These are phyloP conservation scores for Cuniculus paca DNA, from an alignment of 2,797 vertebrate species.

Conservation along the genomic window DNA sequence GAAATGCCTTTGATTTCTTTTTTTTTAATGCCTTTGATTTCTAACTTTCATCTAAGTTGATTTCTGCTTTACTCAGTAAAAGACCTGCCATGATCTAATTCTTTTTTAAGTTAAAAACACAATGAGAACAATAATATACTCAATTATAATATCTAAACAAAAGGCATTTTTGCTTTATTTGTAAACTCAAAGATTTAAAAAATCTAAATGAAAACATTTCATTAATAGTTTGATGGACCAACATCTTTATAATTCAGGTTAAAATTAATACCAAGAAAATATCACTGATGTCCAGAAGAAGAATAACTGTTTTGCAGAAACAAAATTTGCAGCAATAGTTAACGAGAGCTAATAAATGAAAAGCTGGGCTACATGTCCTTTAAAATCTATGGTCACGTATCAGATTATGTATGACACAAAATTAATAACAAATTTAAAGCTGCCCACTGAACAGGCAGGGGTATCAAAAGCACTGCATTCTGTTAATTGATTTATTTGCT, in stretches of 20 bases:
- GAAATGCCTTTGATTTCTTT: conserved; percentile 25
- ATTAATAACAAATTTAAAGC: conserved; percentile 9
- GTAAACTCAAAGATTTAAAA: conserved; percentile 45
- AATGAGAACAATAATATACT: not conserved
- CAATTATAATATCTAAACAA: not conserved
- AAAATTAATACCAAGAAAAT: conserved; percentile 61
- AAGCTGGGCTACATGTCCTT: not conserved
- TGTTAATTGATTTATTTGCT: conserved; percentile 58
- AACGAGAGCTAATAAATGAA: conserved; percentile 15
- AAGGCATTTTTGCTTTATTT: conserved; percentile 48
- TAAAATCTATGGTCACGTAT: not conserved
- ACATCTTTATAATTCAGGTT: conserved; percentile 43
- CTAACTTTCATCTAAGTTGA: conserved; percentile 31
- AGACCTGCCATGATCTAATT: not conserved
- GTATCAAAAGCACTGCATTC: conserved; percentile 43
- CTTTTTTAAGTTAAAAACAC: not conserved
- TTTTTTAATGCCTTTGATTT: conserved; percentile 32
- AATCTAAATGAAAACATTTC: conserved; percentile 57
- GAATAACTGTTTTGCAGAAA: not conserved
- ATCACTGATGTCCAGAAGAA: conserved; percentile 36
- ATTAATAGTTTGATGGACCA: not conserved
- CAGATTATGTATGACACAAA: not conserved
- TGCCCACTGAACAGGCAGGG: conserved; percentile 9
- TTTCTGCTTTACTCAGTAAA: conserved; percentile 44
- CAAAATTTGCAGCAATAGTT: not conserved